These are phyloP conservation scores for Mesaphorura yosii DNA, from an alignment of 1,140 invertebrate genomes.

Conservation along the genomic window DNA sequence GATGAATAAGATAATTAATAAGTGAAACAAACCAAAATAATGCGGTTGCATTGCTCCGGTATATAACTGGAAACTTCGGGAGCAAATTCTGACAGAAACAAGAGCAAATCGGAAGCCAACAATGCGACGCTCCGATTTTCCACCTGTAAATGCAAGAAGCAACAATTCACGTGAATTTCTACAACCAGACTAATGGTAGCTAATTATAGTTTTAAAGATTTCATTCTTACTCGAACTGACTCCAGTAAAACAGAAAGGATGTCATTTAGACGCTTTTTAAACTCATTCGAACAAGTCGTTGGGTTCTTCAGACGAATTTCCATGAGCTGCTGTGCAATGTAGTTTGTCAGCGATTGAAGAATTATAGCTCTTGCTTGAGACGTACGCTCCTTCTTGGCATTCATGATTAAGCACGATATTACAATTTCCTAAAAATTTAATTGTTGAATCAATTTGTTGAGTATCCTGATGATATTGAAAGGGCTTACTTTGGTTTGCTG, in stretches of 20 bases:
- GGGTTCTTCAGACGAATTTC: conserved; percentile 11
- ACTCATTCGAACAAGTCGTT: neutral
- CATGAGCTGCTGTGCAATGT: conserved; percentile 61
- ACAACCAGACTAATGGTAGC: neutral
- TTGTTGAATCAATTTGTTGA: conserved; percentile 7
- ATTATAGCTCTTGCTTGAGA: conserved; percentile 80
- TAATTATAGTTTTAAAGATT: neutral
- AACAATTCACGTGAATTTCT: too few species aligned
- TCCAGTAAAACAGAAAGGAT: conserved; percentile 75
- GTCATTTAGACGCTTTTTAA: conserved; percentile 42
- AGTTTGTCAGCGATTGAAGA: conserved; percentile 74
- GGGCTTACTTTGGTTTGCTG: conserved; percentile 35
- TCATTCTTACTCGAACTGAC: conserved; percentile 59
- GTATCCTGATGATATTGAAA: conserved; percentile 5
- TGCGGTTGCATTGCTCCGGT: conserved; percentile 61
- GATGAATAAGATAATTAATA: neutral
- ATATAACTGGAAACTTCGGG: conserved; percentile 58
- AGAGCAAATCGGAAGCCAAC: conserved; percentile 72
- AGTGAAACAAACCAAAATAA: conserved; percentile 48
- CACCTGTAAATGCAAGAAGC: conserved; percentile 62
- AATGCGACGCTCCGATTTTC: conserved; percentile 70
- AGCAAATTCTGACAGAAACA: conserved; percentile 68
- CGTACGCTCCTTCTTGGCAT: conserved; percentile 74
- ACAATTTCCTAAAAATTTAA: conserved; percentile 62
- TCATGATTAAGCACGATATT: conserved; percentile 69